phyloP scores from a whole-genome alignment of 2,888 invertebrate species.

The Sinodicranocentrus sp. region DNA sequence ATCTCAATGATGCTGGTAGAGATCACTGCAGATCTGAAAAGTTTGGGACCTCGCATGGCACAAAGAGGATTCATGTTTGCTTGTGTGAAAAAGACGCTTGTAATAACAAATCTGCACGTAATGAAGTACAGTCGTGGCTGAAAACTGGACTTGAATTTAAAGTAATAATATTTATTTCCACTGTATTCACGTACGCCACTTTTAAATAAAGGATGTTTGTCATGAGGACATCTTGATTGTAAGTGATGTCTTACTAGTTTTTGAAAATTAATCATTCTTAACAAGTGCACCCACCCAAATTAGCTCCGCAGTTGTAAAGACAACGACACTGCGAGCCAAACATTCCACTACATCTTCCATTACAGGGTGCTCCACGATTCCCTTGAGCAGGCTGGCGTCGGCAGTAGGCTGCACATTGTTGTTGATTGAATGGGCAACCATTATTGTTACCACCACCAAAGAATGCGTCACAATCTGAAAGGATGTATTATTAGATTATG shows the following conservation, averaged over 20 bases:
- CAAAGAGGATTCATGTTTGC: background rate
- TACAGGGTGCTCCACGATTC: conserved; percentile 52
- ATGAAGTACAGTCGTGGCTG: too few species aligned
- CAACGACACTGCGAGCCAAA: conserved; percentile 43
- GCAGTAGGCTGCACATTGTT: conserved; percentile 42
- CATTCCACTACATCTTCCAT: conserved; percentile 56
- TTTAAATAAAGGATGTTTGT: too few species aligned
- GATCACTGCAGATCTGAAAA: background rate
- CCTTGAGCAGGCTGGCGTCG: conserved; percentile 28
- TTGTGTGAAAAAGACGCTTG: background rate
- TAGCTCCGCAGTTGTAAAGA: conserved; percentile 51
- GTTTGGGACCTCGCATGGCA: background rate
- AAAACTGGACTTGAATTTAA: too few species aligned
- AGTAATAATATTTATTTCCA: too few species aligned
- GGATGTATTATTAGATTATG: background rate
- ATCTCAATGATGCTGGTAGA: background rate
- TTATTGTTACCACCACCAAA: conserved; percentile 34
- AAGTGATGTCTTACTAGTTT: too few species aligned
- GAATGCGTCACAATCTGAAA: conserved; percentile 20
- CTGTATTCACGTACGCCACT: too few species aligned
- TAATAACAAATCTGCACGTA: conserved; percentile 3
- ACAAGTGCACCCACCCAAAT: conserved; percentile 49
- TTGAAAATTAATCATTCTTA: background rate
- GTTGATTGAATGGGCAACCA: conserved; percentile 59
- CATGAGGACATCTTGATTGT: too few species aligned